A percentile compares a stretch with the other conserved stretches of the same genome.
phyloP scores from a whole-genome alignment of 2,888 invertebrate species.

The Stramonita haemastoma region DNA sequence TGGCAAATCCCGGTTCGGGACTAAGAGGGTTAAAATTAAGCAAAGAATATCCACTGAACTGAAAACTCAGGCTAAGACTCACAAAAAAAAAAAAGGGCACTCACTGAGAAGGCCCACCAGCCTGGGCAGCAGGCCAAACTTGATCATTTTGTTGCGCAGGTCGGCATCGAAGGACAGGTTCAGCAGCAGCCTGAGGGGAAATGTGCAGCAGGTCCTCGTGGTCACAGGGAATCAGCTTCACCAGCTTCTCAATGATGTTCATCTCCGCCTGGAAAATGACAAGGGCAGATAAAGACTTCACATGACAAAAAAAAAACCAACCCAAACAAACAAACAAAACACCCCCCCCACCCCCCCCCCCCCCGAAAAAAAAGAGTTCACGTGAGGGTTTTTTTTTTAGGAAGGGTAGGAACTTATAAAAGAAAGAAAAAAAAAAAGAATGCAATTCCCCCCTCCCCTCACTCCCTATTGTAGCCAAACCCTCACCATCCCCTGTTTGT shows the following conservation, averaged over 20 bases:
- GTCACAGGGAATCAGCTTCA: constrained; percentile 85
- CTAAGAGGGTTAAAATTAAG: too few species aligned
- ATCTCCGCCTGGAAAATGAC: constrained; percentile 60
- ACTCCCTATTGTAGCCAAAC: too few species aligned
- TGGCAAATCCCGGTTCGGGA: too few species aligned
- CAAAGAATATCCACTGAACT: neutral
- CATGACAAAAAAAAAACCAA: too few species aligned
- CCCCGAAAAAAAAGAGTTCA: too few species aligned
- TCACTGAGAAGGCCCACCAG: constrained; percentile 91
- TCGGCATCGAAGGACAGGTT: constrained; percentile 97
- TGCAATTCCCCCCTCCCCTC: too few species aligned
- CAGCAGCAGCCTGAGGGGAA: constrained; percentile 89
- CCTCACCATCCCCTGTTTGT: too few species aligned
- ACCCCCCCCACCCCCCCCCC: too few species aligned
- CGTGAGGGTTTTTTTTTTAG: too few species aligned
- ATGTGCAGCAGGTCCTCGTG: constrained; percentile 87
- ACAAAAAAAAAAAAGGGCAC: constrained; percentile 61
- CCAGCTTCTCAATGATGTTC: constrained; percentile 82
- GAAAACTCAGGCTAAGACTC: neutral
- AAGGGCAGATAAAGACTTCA: neutral
- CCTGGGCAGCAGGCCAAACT: constrained; percentile 91
- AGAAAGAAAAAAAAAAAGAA: too few species aligned
- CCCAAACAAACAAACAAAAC: too few species aligned
- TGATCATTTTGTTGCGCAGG: constrained; percentile 91
- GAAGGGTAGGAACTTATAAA: too few species aligned